Conservation (phyloP, 2,797 vertebrate species). For the Mormyrops boulengeri region DNA sequence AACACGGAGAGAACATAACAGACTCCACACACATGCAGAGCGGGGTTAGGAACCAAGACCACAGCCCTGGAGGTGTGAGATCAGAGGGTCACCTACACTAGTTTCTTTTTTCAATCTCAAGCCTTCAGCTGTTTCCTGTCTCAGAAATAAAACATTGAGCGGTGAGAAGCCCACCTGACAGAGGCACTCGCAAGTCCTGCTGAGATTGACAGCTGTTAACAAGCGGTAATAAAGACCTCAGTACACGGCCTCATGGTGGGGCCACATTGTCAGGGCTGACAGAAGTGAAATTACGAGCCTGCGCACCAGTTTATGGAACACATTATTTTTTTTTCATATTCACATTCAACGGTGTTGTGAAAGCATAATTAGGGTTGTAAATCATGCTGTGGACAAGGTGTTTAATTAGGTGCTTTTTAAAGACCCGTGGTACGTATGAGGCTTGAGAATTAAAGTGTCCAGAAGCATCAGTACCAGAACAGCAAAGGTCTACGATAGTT, state of each 20-base stretch:
- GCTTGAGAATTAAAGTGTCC: background rate
- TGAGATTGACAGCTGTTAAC: background rate
- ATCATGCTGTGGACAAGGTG: background rate
- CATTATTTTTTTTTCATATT: background rate
- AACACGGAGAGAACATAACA: background rate
- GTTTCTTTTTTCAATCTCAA: background rate
- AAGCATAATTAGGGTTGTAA: constrained; percentile 6
- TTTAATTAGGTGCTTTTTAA: constrained; percentile 7
- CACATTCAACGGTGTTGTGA: background rate
- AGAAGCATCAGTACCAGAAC: background rate
- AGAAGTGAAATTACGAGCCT: background rate
- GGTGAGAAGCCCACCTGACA: background rate
- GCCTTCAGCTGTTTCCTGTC: background rate
- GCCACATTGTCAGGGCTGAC: background rate
- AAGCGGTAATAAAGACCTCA: constrained; percentile 5
- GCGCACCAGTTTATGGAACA: background rate
- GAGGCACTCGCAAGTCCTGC: background rate
- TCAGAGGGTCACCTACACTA: background rate
- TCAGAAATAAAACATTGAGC: background rate
- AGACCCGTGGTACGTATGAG: background rate
- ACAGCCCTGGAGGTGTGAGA: background rate
- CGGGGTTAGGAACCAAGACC: background rate
- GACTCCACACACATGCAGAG: background rate
- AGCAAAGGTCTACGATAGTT: background rate
- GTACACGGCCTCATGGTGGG: background rate